Evolutionary conservation across 1,140 invertebrate genomes (phyloP), one percentile per base, ranked within the genome.

Genomic region (Drosophila melanica): DNA sequence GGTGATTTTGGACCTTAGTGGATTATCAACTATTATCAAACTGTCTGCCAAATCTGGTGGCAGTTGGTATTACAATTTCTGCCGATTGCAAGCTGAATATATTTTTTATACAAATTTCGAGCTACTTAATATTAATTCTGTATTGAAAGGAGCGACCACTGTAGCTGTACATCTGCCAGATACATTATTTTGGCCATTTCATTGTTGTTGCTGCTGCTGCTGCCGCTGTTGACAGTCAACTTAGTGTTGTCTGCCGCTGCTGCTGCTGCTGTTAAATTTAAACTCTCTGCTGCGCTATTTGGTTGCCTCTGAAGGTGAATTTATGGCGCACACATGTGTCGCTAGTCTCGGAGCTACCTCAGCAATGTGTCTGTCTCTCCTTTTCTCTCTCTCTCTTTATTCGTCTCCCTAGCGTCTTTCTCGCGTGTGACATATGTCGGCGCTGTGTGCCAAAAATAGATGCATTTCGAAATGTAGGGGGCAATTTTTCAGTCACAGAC

Each of bases 281-380:
- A 86, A 87, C 79, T 89, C 75, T 81, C 66, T 75, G 81, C 76
- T 78, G 81, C 76, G 77, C 81, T 84, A 84, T 84, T 84, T 84
- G 78, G 63, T 72, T 76, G 80, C 67, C 67, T 37, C 67, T 89
- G 84, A 89, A 89, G 84, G 84, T 89, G 84, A 89, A 89, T 89
- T 89, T 89, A 89, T 89, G 80, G 84, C 76, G 85, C 85, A 89
- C 84, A 89, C 85, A 89, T 89, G 84, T 77, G 55, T 58, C 81
- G 76, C 75, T 65, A 58, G 64, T 35, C 58, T 35, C 58, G 11
- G 58, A 47, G 58, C 70, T 69, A 72, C 77, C 73, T 69, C 66
- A 64, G 58, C 55, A 30, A 20, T 47, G 55, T 48, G 14, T 48
- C 30, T 54, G 42, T 27, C 45, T 14, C 33, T 53, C 47, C 47